Percentiles rank a stretch among this genome's conserved stretches.
phyloP scores from a whole-genome alignment of 2,797 vertebrate genomes.

The Myoxocephalus aenaeus region DNA sequence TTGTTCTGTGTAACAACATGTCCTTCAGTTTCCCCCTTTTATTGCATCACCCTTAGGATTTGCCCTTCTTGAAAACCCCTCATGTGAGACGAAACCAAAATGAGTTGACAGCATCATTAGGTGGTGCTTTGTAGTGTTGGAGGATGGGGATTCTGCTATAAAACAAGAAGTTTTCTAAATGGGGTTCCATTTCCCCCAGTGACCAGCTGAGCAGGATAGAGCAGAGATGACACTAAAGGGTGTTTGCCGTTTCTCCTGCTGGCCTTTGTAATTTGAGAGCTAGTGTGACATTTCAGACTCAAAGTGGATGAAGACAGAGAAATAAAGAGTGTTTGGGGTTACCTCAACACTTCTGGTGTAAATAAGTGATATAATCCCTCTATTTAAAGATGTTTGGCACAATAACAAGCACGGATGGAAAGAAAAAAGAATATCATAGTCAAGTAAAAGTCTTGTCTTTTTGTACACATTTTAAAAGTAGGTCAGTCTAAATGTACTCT shows the following conservation, averaged over 20 bases:
- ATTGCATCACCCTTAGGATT: background rate
- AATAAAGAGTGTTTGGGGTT: constrained; percentile 35
- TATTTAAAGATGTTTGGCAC: constrained; percentile 21
- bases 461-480: background rate
- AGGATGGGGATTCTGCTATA: background rate
- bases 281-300: constrained; percentile 50
- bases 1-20: constrained; percentile 19
- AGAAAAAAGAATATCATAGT: background rate
- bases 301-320: constrained; percentile 24
- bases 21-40: background rate
- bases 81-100: background rate
- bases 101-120: constrained; percentile 8
- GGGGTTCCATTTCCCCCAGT: background rate
- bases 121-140: background rate
- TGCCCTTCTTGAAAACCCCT: background rate
- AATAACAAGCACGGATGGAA: background rate
- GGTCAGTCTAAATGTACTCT: background rate
- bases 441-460: background rate
- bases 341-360: constrained; percentile 14
- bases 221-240: constrained; percentile 24
- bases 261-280: constrained; percentile 33
- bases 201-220: constrained; percentile 9
- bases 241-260: constrained; percentile 27
- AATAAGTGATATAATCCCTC: constrained; percentile 28
- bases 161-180: constrained; percentile 3